A percentile compares a stretch with the other conserved stretches of the same genome.
Evolutionary conservation across 2,113 vertebrate genomes (phyloP).

Genomic region (Hymenochirus boettgeri): DNA sequence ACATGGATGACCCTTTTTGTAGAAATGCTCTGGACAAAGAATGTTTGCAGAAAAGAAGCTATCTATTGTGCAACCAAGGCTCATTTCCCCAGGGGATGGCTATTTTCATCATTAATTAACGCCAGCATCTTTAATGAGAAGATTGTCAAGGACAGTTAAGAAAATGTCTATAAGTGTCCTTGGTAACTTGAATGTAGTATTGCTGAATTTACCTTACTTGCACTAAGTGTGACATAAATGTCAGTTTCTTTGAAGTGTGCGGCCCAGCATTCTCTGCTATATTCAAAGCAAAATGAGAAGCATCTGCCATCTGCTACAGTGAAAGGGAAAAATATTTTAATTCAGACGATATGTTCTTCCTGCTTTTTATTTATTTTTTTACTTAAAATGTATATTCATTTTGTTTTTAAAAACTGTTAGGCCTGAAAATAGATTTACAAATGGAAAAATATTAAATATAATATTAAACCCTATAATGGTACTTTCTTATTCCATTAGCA

Average conservation of each 20-base stretch:
- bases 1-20: constrained; percentile 51
- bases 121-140: constrained; percentile 66
- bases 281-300: constrained; percentile 49
- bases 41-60: constrained; percentile 54
- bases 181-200: constrained; percentile 67
- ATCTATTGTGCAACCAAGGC: constrained; percentile 60
- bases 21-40: constrained; percentile 60
- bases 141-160: constrained; percentile 72
- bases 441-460: too few relatives aligned
- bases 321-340: constrained; percentile 48
- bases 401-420: too few relatives aligned
- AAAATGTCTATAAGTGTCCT: constrained; percentile 73
- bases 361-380: too few relatives aligned
- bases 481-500: too few relatives aligned
- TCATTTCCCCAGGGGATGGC: constrained; percentile 56
- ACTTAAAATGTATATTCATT: too few relatives aligned
- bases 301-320: constrained; percentile 50
- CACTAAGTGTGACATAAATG: constrained; percentile 67
- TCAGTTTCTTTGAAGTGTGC: constrained; percentile 70
- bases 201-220: constrained; percentile 65
- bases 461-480: too few relatives aligned
- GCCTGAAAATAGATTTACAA: too few relatives aligned
- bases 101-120: constrained; percentile 68
- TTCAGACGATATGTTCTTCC: not conserved
- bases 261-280: constrained; percentile 58